Percentiles rank a stretch among this genome's conserved stretches.
phyloP scores from a whole-genome alignment of 2,888 invertebrate species.

The Agrilus cyanescens region DNA sequence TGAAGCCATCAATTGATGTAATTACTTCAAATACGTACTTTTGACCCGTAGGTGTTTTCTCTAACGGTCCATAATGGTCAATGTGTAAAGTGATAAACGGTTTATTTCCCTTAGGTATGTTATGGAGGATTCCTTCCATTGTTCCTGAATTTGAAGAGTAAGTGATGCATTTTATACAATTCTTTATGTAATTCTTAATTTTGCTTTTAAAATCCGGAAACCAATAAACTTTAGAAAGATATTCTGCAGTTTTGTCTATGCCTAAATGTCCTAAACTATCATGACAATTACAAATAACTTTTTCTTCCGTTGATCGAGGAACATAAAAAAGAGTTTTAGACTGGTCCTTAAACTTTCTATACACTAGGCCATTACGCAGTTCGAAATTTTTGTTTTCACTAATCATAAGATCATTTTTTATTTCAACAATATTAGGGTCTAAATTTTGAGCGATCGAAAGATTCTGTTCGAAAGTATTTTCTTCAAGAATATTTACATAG shows the following conservation, averaged over 20 bases:
- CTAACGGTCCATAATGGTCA: conserved; percentile 22
- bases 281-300: neutral
- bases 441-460: conserved; percentile 2
- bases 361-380: neutral
- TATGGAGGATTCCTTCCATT: conserved; percentile 18
- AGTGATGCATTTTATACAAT: conserved; percentile 3
- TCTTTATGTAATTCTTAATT: neutral
- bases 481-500: conserved; percentile 6
- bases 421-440: neutral
- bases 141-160: conserved; percentile 15
- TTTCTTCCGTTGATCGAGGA: neutral
- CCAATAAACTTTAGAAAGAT: neutral
- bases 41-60: conserved; percentile 8
- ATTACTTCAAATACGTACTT: conserved; percentile 19
- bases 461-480: conserved; percentile 9
- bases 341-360: neutral
- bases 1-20: conserved; percentile 21
- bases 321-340: conserved; percentile 3
- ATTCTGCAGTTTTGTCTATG: conserved; percentile 1
- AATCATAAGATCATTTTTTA: neutral
- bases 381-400: conserved; percentile 1
- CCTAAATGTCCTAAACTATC: conserved; percentile 1
- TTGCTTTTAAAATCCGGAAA: conserved; percentile 1
- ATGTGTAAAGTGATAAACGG: conserved; percentile 21
- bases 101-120: conserved; percentile 18